phyloP scores from a whole-genome alignment of 2,113 vertebrate genomes.

The Pteropus alecto region DNA sequence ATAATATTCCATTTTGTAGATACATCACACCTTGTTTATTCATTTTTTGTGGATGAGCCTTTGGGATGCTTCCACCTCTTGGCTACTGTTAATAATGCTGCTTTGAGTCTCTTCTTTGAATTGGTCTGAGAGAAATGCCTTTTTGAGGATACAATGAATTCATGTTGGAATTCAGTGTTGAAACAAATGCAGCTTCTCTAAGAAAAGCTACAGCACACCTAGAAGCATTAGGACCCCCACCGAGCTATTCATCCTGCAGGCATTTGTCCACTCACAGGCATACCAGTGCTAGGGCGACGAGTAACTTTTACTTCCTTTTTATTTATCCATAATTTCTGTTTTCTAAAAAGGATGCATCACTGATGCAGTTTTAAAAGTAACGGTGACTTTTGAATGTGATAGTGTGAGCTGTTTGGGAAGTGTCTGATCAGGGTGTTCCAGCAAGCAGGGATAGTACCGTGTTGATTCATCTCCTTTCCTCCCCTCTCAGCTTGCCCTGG shows the following conservation, averaged over 20 bases:
- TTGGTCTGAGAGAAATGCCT: not conserved
- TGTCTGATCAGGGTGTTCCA: not conserved
- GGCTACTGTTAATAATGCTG: not conserved
- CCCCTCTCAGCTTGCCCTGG: slow-evolving; percentile 80
- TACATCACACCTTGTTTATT: not conserved
- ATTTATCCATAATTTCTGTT: not conserved
- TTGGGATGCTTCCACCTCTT: not conserved
- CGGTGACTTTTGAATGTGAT: not conserved
- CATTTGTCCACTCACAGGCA: not conserved
- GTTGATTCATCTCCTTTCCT: not conserved
- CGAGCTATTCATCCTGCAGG: not conserved
- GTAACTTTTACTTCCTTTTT: not conserved
- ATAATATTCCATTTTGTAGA: not conserved
- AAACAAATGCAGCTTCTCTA: not conserved
- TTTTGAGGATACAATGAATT: not conserved
- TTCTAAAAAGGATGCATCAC: not conserved
- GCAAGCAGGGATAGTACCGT: rapidly evolving
- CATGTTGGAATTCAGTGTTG: no score
- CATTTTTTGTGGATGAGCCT: not conserved
- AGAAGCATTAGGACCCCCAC: not conserved
- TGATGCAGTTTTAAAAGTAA: not conserved
- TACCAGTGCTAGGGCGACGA: no score
- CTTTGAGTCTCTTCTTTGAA: not conserved
- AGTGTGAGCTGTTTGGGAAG: not conserved
- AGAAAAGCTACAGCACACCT: no score